Conservation (phyloP, 2,797 vertebrate genomes). For the Eleutherodactylus coqui region DNA sequence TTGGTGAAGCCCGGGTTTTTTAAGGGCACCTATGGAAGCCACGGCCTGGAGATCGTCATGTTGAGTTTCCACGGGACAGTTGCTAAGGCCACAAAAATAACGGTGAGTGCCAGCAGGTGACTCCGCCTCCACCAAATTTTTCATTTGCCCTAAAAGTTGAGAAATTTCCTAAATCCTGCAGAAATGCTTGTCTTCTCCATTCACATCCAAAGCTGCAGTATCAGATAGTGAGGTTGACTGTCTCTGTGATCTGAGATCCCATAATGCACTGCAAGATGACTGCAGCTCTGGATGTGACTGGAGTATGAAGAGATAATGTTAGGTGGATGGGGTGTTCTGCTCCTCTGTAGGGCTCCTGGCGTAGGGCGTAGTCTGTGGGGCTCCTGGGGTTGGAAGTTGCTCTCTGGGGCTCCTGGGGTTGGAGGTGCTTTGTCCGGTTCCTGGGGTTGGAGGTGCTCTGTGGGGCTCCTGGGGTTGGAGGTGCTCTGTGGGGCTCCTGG, state of each 20-base stretch:
- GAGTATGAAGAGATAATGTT: not conserved
- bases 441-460: too few relatives aligned
- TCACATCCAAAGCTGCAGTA: not conserved
- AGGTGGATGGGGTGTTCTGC: too few relatives aligned
- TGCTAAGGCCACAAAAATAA: conserved; percentile 94
- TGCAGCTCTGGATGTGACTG: not conserved
- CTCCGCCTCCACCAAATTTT: not conserved
- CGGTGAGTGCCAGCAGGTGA: conserved; percentile 76
- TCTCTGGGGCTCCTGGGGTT: too few relatives aligned
- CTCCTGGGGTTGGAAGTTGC: too few relatives aligned
- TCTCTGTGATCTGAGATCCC: not conserved
- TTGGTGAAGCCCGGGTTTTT: conserved; percentile 93
- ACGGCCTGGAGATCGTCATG: conserved; percentile 97
- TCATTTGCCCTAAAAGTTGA: too few relatives aligned
- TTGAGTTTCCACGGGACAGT: conserved; percentile 89
- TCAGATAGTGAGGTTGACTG: not conserved
- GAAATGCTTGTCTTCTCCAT: not conserved
- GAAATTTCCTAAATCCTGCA: too few relatives aligned
- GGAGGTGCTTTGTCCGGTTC: too few relatives aligned
- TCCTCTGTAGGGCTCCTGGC: too few relatives aligned
- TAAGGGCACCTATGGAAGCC: conserved; percentile 97
- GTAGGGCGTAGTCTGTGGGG: too few relatives aligned
- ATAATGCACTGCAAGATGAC: not conserved
- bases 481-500: too few relatives aligned
- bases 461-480: too few relatives aligned